These are phyloP conservation scores for Schizothorax lantsangensis DNA, from an alignment of 2,797 vertebrate genomes.

Conservation along the genomic window DNA sequence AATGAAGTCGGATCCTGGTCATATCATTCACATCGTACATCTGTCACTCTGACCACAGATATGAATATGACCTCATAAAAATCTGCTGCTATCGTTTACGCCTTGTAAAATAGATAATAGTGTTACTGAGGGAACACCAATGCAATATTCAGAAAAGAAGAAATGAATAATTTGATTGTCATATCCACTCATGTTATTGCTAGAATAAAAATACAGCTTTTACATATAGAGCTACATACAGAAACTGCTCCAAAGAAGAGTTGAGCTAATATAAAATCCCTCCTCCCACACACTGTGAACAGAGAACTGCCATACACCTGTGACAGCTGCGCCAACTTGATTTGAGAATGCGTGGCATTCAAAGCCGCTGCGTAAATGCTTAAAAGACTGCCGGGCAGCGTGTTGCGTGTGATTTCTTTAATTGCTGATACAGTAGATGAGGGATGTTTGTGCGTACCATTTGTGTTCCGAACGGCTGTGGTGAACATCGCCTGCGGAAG, in stretches of 20 bases:
- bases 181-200: not conserved
- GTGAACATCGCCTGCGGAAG: slow-evolving; percentile 58
- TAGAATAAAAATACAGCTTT: not conserved
- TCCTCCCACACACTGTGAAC: slow-evolving; percentile 54
- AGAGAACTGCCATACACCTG: slow-evolving; percentile 42
- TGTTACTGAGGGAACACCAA: not conserved
- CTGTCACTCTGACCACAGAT: slow-evolving; percentile 3
- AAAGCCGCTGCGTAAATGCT: slow-evolving; percentile 38
- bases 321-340: slow-evolving; percentile 47
- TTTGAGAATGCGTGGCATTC: slow-evolving; percentile 7
- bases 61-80: slow-evolving; percentile 16
- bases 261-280: slow-evolving; percentile 27
- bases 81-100: not conserved
- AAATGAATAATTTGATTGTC: not conserved
- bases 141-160: not conserved
- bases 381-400: slow-evolving; percentile 30
- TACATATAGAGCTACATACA: not conserved
- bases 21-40: not conserved
- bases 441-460: slow-evolving; percentile 68
- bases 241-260: not conserved
- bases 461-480: slow-evolving; percentile 61
- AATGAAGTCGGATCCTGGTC: not conserved
- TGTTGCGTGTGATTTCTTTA: slow-evolving; percentile 55
- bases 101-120: not conserved
- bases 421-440: slow-evolving; percentile 61